Base-by-base conservation (phyloP, 2,113 vertebrate species). In the Stegostoma tigrinum region DNA sequence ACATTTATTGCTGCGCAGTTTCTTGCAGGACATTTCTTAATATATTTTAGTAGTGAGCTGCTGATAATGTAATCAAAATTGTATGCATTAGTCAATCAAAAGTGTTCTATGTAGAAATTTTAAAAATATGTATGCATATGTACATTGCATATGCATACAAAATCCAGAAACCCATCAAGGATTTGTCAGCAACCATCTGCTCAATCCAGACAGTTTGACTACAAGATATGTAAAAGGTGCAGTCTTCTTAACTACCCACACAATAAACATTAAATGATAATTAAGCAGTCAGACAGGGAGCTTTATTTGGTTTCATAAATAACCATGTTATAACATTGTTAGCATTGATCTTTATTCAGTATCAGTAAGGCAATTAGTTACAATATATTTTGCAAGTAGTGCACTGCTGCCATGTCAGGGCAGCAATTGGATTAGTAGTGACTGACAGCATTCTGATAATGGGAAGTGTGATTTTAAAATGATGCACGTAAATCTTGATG, bases 261-360 rank as follows among this genome's bases (percentile, higher is more conserved):
- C 17, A 90, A 90, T 34, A 30, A 27, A 14, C 55, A 30, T 87
- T 45, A 90, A n/a, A 64, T 64, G 87, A 6, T 55, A 55, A 87
- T 87, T 52, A 64, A 55, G 52, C 64, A 64, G 61, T 90, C 87
- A 90, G 17, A 90, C 27, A 34, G 48, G 10, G 52, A 24, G 23
- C 52, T 89, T 89, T 89, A 89, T 89, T 89, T 89, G 48, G 12
- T 14, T 89, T 89, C 86, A 55, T 72, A 72, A 30, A 55, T 89
- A 72, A 89, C 86, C 48, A 30, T n/a, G 55, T 15, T 70, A 27
- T 70, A 70, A 27, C 87, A 90, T n/a, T 64, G 55, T 90, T 64
- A 64, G 17, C 10, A 90, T n/a, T 61, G 10, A 34, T 30, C 30
- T 90, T 61, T 64, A 90, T 64, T 34, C 52, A 90, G 24, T 64